A percentile compares a stretch with the other conserved stretches of the same genome.
These are phyloP conservation scores for Trichogramma evanescens DNA, from an alignment of 2,888 invertebrate genomes.

Conservation along the genomic window DNA sequence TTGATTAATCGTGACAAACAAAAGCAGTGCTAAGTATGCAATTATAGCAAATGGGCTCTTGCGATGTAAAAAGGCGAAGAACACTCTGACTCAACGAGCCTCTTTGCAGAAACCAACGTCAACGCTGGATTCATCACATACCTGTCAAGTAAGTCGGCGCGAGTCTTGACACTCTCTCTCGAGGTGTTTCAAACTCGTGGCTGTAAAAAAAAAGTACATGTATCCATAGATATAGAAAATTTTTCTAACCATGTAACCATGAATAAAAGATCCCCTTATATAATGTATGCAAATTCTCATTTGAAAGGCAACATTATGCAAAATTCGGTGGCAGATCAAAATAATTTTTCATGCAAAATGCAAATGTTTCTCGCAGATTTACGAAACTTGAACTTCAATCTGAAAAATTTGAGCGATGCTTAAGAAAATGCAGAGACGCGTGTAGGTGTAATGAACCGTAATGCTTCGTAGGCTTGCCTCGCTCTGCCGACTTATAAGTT, in stretches of 20 bases:
- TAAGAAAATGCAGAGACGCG: not conserved
- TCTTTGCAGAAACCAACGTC: conserved; percentile 47
- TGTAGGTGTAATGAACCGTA: too few species aligned
- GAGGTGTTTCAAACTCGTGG: not conserved
- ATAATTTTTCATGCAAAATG: too few species aligned
- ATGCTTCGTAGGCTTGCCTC: not conserved
- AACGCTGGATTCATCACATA: conserved; percentile 46
- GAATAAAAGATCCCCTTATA: not conserved
- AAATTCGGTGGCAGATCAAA: not conserved
- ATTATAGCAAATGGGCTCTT: conserved; percentile 21
- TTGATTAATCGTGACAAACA: too few species aligned
- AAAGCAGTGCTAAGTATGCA: too few species aligned
- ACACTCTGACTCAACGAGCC: conserved; percentile 37
- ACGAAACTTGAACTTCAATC: not conserved
- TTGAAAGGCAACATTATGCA: not conserved
- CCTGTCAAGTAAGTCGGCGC: conserved; percentile 45
- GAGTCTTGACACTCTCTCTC: conserved; percentile 8
- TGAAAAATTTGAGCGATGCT: not conserved
- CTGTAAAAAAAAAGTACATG: not conserved
- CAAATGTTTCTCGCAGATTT: too few species aligned
- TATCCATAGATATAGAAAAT: not conserved
- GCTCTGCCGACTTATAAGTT: not conserved
- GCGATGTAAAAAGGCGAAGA: conserved; percentile 27
- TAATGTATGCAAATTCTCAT: conserved; percentile 3
- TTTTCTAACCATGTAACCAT: conserved; percentile 3